Conservation (phyloP, 1,140 invertebrate species). For the Paracyclopina nana region DNA sequence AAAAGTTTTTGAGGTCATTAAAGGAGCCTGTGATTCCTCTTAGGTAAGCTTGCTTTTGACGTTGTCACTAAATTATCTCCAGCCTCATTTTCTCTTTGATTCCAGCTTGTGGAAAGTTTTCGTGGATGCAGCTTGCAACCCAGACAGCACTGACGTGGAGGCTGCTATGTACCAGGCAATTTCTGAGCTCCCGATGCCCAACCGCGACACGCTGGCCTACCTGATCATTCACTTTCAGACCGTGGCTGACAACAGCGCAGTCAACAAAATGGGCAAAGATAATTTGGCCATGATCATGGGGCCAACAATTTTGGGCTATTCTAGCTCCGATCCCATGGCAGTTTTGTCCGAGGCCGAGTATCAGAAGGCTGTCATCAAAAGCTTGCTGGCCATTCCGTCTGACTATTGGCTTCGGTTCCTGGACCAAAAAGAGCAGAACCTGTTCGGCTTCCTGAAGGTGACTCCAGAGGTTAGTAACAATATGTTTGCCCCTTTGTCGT, state of each 20-base stretch:
- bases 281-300: constrained; percentile 65
- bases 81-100: too few relatives aligned
- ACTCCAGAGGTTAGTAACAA: too few relatives aligned
- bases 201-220: constrained; percentile 67
- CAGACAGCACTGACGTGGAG: constrained; percentile 33
- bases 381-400: background rate
- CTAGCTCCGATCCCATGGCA: constrained; percentile 24
- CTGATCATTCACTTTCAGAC: constrained; percentile 60
- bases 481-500: too few relatives aligned
- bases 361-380: background rate
- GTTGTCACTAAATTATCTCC: too few relatives aligned
- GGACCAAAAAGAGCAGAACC: constrained; percentile 3
- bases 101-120: constrained; percentile 56
- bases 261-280: constrained; percentile 52
- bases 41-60: too few relatives aligned
- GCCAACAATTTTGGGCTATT: constrained; percentile 62
- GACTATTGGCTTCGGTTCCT: constrained; percentile 6
- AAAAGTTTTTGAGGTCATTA: constrained; percentile 59
- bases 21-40: constrained; percentile 62
- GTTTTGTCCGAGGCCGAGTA: background rate
- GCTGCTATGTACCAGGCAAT: constrained; percentile 43
- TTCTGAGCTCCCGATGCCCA: constrained; percentile 51
- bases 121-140: constrained; percentile 39
- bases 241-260: constrained; percentile 29
- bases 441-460: background rate